Percentiles rank a stretch among this genome's conserved stretches.
These are phyloP conservation scores for Brachylomia viminalis DNA, from an alignment of 2,888 invertebrate genomes.

Conservation along the genomic window DNA sequence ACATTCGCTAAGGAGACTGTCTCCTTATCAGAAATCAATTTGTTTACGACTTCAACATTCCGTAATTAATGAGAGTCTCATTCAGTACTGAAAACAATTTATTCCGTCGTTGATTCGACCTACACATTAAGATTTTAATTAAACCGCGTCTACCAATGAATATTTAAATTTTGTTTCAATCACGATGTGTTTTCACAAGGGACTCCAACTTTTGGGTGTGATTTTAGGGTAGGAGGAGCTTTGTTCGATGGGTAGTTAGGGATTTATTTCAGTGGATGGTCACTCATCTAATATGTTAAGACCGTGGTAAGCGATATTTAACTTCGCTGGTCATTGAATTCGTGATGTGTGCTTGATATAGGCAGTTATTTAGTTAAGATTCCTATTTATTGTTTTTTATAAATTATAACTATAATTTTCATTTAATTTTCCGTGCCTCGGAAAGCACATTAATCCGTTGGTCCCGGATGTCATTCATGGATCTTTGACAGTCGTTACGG, in stretches of 20 bases:
- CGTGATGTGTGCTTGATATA: no score
- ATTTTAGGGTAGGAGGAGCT: background rate
- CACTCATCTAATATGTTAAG: background rate
- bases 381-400: no score
- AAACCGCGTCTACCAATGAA: conserved; percentile 48
- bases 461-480: no score
- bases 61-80: conserved; percentile 36
- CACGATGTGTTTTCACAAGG: conserved; percentile 38
- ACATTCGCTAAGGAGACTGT: conserved; percentile 3
- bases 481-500: no score
- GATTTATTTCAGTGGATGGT: conserved; percentile 9
- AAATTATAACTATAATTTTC: background rate
- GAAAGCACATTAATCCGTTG: no score
- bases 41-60: background rate
- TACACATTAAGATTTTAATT: conserved; percentile 55
- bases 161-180: conserved; percentile 59
- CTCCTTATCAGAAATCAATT: conserved; percentile 26
- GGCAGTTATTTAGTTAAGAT: background rate
- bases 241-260: background rate
- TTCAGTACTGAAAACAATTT: conserved; percentile 53
- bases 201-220: conserved; percentile 45
- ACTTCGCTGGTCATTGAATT: background rate
- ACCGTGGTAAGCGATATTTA: background rate
- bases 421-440: no score
- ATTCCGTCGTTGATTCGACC: conserved; percentile 48